Evolutionary conservation across 2,888 invertebrate genomes (phyloP), one percentile per base, ranked within the genome.

Genomic region (Neelides folsomi): DNA sequence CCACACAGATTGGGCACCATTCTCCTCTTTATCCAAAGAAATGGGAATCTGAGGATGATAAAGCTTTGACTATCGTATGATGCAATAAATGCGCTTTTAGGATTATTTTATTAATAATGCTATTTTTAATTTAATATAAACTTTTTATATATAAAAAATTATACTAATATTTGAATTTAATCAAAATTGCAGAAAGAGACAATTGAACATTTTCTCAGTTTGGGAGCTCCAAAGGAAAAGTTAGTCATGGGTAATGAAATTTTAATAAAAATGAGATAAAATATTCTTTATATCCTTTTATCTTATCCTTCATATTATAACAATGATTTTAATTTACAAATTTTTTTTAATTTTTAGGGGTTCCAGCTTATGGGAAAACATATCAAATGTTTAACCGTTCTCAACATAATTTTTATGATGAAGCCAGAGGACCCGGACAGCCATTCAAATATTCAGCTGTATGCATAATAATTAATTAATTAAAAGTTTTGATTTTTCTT

Each of bases 321-420:
- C n/a, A n/a, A n/a, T n/a, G n/a, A n/a, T n/a, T n/a, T n/a, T n/a
- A n/a, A n/a, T n/a, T n/a, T n/a, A n/a, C n/a, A n/a, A n/a, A n/a
- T n/a, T 7, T 40, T 7, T 9, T 8, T 13, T 40, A 8, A n/a
- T n/a, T 6, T 40, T n/a, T 13, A 47, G 47, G 47, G 2, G 27
- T 48, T 39, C 10, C 6, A 19, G 40, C 48, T 13, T 48, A 48
- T 27, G 48, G 48, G 4, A 19, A 37, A 19, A 40, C 48, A 9
- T 48, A 37, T 27, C 38, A 19, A 8, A 5, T 48, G 8, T 27
- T 12, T n/a, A 27, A 18, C 18, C 19, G 20, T 4, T 10, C 16
- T 5, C 10, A 8, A 5, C 20, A 18, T 16, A 16, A 48, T 39
- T 48, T 48, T 34, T 48, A 48, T 27, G 48, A 48, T 27, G 13